A percentile compares a stretch with the other conserved stretches of the same genome.
Evolutionary conservation across 2,888 invertebrate genomes (phyloP).

Genomic region (Lacanobia oleracea): DNA sequence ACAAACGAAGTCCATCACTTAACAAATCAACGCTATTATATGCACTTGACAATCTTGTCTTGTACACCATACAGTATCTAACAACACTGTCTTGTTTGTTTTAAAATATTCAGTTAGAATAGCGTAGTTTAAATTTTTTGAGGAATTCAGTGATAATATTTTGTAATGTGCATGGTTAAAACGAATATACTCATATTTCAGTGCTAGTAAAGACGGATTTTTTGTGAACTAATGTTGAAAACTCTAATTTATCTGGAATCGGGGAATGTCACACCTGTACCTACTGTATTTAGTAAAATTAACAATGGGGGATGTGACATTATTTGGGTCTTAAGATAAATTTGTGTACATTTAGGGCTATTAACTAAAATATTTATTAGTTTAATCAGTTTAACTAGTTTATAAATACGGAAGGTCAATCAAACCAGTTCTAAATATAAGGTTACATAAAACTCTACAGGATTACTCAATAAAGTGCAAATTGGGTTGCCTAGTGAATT

Average conservation of each 20-base stretch:
- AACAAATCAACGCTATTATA: constrained; percentile 75
- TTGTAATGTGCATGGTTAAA: not conserved
- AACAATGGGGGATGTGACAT: not conserved
- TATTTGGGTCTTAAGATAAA: not conserved
- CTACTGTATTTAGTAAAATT: not conserved
- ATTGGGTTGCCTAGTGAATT: not conserved
- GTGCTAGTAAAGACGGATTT: constrained; percentile 1
- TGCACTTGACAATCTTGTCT: constrained; percentile 59
- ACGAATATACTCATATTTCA: not conserved
- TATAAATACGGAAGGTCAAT: not conserved
- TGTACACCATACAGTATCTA: constrained; percentile 10
- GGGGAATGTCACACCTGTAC: not conserved
- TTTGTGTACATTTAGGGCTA: not conserved
- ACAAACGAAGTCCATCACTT: constrained; percentile 62
- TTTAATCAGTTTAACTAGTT: not conserved
- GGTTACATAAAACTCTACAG: too few species aligned
- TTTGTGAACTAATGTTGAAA: not conserved
- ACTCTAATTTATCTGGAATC: not conserved
- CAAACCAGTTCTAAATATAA: not conserved
- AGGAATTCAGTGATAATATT: not conserved
- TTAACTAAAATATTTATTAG: not conserved
- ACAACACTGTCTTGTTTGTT: constrained; percentile 16
- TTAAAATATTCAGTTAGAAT: not conserved
- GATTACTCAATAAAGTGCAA: not conserved
- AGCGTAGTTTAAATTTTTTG: not conserved